phyloP scores from a whole-genome alignment of 2,797 vertebrate genomes.

The Danio choprae region DNA sequence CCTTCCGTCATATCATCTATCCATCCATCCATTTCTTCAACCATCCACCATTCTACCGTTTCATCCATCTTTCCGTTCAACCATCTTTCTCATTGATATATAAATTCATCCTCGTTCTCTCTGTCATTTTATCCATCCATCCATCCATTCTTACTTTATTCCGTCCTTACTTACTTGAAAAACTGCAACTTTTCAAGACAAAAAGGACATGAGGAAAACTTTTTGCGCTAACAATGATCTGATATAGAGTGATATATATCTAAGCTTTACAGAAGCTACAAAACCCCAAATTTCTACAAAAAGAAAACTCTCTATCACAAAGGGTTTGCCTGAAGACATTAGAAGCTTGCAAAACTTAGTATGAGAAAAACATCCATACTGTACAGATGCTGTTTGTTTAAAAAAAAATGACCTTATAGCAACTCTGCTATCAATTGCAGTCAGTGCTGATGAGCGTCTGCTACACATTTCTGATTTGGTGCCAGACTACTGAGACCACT shows the following conservation, averaged over 20 bases:
- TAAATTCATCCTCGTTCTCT: too few relatives aligned
- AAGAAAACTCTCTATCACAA: not conserved
- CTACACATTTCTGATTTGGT: conserved; percentile 67
- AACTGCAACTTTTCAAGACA: too few relatives aligned
- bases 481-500: conserved; percentile 64
- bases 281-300: not conserved
- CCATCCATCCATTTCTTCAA: too few relatives aligned
- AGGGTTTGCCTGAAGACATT: not conserved
- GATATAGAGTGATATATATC: conserved; percentile 1
- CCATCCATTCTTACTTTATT: too few relatives aligned
- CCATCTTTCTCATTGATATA: too few relatives aligned
- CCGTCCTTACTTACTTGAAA: too few relatives aligned
- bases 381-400: conserved; percentile 10
- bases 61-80: too few relatives aligned
- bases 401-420: conserved; percentile 17
- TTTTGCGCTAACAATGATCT: not conserved
- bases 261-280: not conserved
- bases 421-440: conserved; percentile 44
- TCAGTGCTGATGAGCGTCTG: conserved; percentile 25
- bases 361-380: not conserved
- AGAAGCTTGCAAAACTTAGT: not conserved
- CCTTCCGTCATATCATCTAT: too few relatives aligned
- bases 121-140: too few relatives aligned
- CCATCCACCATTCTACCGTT: too few relatives aligned
- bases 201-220: not conserved